These are phyloP conservation scores for Cataglyphis livida DNA, from an alignment of 2,888 invertebrate genomes.

Conservation along the genomic window DNA sequence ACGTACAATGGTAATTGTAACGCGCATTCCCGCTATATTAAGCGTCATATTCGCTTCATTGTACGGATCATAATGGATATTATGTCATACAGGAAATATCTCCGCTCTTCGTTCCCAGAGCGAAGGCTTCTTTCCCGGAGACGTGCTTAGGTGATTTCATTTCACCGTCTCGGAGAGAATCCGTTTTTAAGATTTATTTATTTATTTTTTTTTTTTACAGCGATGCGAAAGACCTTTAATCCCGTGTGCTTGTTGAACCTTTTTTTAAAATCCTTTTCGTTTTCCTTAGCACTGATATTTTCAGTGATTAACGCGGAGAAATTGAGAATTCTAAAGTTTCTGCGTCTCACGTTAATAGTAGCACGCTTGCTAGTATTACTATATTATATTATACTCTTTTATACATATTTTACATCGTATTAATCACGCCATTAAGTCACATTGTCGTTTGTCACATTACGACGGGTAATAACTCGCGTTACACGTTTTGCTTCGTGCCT, in stretches of 20 bases:
- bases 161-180: conserved; percentile 34
- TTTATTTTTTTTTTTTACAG: conserved; percentile 37
- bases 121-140: conserved; percentile 55
- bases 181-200: conserved; percentile 8
- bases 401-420: not conserved
- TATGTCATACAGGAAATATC: conserved; percentile 73
- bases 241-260: conserved; percentile 15
- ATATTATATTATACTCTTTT: not conserved
- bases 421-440: conserved; percentile 9
- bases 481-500: conserved; percentile 2
- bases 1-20: conserved; percentile 70
- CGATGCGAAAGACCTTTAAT: conserved; percentile 36
- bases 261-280: conserved; percentile 26
- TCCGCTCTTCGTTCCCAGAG: conserved; percentile 58
- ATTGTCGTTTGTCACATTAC: conserved; percentile 1
- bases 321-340: not conserved
- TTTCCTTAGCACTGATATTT: conserved; percentile 29
- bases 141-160: conserved; percentile 41
- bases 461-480: conserved; percentile 18
- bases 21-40: conserved; percentile 72
- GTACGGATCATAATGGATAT: conserved; percentile 72
- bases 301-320: conserved; percentile 31
- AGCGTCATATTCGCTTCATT: conserved; percentile 69
- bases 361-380: not conserved
- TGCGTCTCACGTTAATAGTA: not conserved